Conservation (phyloP, 1,140 invertebrate genomes). For the Idris sp. region DNA sequence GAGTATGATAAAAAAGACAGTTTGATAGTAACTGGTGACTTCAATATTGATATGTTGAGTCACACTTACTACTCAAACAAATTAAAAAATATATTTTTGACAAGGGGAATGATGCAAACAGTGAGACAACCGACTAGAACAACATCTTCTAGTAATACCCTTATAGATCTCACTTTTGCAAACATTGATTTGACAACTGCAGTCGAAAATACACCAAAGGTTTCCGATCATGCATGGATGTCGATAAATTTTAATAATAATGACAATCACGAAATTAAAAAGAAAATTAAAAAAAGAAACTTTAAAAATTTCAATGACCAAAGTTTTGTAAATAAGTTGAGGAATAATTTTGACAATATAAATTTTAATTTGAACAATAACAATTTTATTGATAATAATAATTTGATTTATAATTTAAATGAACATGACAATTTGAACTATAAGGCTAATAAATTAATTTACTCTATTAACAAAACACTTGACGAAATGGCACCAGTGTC, state of each 20-base stretch:
- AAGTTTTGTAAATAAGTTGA: conserved; percentile 2
- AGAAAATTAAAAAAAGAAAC: conserved; percentile 21
- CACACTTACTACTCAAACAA: conserved; percentile 15
- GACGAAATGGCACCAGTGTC: conserved; percentile 1
- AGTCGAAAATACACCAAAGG: conserved; percentile 28
- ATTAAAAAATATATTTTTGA: conserved; percentile 17
- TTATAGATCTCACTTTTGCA: conserved; percentile 29
- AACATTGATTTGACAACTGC: conserved; percentile 1
- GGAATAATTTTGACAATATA: conserved; percentile 8
- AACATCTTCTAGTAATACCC: conserved; percentile 26
- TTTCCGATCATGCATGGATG: conserved; percentile 41
- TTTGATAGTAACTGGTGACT: conserved; percentile 25
- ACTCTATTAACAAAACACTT: neutral
- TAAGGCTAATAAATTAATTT: conserved; percentile 32
- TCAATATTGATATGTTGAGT: conserved; percentile 39
- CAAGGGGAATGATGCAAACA: conserved; percentile 27
- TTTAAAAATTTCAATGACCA: conserved; percentile 25
- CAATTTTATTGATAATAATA: neutral
- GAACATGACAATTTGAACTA: conserved; percentile 22
- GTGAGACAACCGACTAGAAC: conserved; percentile 22
- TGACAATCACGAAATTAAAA: conserved; percentile 7
- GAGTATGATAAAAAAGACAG: conserved; percentile 7
- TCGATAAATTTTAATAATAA: conserved; percentile 18
- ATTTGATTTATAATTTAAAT: neutral
- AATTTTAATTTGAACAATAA: neutral